Conservation (phyloP, 2,113 vertebrate species). For the Marmota monax region DNA sequence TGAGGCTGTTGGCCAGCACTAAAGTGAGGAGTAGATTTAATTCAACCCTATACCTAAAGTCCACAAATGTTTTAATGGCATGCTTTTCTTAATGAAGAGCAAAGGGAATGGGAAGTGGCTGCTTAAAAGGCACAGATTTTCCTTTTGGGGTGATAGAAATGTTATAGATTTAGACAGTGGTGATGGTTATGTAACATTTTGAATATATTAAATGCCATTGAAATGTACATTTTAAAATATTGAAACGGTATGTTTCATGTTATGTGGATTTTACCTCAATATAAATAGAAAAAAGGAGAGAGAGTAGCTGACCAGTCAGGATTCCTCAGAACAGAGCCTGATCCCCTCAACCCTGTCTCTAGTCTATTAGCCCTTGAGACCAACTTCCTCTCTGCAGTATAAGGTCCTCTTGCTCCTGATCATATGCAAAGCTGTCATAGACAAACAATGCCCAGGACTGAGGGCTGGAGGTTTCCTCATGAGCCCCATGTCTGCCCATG, state of each 20-base stretch:
- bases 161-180: neutral
- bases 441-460: neutral
- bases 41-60: neutral
- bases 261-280: neutral
- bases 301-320: neutral
- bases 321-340: neutral
- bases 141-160: neutral
- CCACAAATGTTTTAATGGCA: neutral
- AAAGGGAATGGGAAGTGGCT: neutral
- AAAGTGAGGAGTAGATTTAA: neutral
- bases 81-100: neutral
- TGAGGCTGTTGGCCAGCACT: neutral
- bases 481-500: neutral
- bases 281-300: neutral
- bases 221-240: neutral
- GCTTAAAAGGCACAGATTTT: neutral
- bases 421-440: neutral
- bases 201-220: neutral
- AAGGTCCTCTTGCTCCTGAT: neutral
- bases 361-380: too few relatives aligned
- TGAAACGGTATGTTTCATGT: constrained; percentile 19
- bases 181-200: neutral
- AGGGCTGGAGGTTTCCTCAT: neutral
- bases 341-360: neutral
- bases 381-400: neutral